Evolutionary conservation across 2,888 invertebrate genomes (phyloP).

Genomic region (Hydropsyche betteni): DNA sequence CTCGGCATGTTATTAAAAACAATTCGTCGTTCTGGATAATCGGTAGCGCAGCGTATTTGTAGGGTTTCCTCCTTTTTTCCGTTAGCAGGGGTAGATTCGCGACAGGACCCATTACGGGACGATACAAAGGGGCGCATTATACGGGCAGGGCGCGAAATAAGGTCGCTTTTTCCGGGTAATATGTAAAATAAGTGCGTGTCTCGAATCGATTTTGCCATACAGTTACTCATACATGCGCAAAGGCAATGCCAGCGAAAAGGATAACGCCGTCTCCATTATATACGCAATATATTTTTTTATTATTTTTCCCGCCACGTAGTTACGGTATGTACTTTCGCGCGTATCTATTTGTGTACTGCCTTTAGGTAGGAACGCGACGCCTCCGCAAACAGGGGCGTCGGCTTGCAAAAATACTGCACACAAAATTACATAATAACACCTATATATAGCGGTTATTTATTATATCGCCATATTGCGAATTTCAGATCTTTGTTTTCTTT

Average conservation of each 20-base stretch:
- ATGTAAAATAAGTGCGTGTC: constrained; percentile 44
- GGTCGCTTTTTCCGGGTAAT: constrained; percentile 42
- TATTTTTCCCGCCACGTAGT: constrained; percentile 46
- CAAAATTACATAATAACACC: too few species aligned
- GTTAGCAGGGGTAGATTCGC: constrained; percentile 3
- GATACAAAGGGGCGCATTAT: constrained; percentile 25
- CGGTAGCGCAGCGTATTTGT: too few species aligned
- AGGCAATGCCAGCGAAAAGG: constrained; percentile 42
- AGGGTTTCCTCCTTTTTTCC: too few species aligned
- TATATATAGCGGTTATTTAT: too few species aligned
- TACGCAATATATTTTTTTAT: constrained; percentile 36
- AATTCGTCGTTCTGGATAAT: too few species aligned
- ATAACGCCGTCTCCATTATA: constrained; percentile 46
- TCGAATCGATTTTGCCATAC: constrained; percentile 44
- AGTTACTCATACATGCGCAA: neutral
- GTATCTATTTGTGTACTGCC: neutral
- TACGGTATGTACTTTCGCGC: constrained; percentile 22
- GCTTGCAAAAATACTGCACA: constrained; percentile 10
- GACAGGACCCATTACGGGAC: constrained; percentile 23
- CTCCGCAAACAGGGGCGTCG: neutral
- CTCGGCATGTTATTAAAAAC: too few species aligned
- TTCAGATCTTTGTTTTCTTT: too few species aligned
- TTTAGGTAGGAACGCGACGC: neutral
- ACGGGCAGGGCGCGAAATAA: constrained; percentile 27
- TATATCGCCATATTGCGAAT: too few species aligned